These are phyloP conservation scores for Heteronetta atricapilla DNA, from an alignment of 2,113 vertebrate genomes.

Conservation along the genomic window DNA sequence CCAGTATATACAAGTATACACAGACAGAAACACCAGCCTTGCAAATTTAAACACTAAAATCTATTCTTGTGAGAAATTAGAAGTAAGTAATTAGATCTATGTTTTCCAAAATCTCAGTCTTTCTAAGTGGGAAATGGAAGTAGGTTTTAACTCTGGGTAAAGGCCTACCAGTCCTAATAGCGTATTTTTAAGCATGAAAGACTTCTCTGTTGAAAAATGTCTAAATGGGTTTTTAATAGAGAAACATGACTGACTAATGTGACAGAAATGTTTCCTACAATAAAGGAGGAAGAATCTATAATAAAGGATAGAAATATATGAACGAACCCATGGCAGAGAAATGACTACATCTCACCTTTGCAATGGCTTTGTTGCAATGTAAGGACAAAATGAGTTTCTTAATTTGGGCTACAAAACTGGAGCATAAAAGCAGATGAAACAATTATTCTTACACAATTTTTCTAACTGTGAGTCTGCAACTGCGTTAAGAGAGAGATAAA, in stretches of 20 bases:
- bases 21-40: neutral
- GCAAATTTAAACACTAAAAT: neutral
- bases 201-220: neutral
- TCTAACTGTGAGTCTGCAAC: neutral
- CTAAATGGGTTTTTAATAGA: neutral
- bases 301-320: neutral
- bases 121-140: neutral
- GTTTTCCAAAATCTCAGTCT: neutral
- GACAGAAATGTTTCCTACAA: neutral
- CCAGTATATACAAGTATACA: neutral
- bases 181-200: neutral
- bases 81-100: neutral
- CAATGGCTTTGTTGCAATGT: neutral
- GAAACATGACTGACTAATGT: neutral
- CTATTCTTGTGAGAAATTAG: neutral
- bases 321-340: neutral
- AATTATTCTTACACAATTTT: neutral
- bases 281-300: neutral
- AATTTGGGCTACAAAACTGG: neutral
- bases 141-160: neutral
- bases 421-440: neutral
- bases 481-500: neutral
- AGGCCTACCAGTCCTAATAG: neutral
- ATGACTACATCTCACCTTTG: neutral
- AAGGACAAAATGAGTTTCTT: neutral